These are phyloP conservation scores for Nansenia antarctica DNA, from an alignment of 2,113 vertebrate genomes.

Conservation along the genomic window DNA sequence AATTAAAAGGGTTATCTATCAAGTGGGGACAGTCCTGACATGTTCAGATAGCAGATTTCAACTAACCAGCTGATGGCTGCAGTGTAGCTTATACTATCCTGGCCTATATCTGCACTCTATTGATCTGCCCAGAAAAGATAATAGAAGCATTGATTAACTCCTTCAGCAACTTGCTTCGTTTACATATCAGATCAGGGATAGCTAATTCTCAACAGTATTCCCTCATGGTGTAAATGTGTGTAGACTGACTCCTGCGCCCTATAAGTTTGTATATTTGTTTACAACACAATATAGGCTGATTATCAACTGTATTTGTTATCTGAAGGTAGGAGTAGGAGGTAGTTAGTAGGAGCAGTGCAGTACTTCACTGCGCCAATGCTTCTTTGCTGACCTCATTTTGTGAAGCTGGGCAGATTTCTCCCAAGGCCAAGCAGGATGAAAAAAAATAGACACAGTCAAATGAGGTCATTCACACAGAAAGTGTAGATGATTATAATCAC, in stretches of 20 bases:
- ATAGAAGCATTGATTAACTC: slow-evolving; percentile 70
- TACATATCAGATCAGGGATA: slow-evolving; percentile 63
- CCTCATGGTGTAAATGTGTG: slow-evolving; percentile 14
- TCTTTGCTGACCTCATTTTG: slow-evolving; percentile 66
- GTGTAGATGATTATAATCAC: too few relatives aligned
- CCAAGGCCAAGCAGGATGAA: slow-evolving; percentile 45
- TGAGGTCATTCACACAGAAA: background rate
- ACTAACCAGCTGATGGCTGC: slow-evolving; percentile 7
- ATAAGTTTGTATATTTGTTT: background rate
- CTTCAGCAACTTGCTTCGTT: slow-evolving; percentile 59
- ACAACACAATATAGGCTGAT: background rate
- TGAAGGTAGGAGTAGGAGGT: background rate
- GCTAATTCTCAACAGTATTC: slow-evolving; percentile 49
- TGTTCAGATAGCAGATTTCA: slow-evolving; percentile 21
- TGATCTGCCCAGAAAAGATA: slow-evolving; percentile 65
- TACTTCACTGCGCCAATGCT: slow-evolving; percentile 51
- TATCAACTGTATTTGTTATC: background rate
- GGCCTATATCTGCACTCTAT: slow-evolving; percentile 54
- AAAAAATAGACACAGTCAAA: slow-evolving; percentile 35
- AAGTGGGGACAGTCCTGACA: too few relatives aligned
- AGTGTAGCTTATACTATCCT: slow-evolving; percentile 26
- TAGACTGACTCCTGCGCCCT: background rate
- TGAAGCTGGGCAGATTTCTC: slow-evolving; percentile 59
- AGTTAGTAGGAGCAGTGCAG: slow-evolving; percentile 11
- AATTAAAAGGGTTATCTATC: too few relatives aligned